Evolutionary conservation across 2,113 vertebrate species (phyloP), one percentile per base, ranked within the genome.

Genomic region (Gadus macrocephalus): DNA sequence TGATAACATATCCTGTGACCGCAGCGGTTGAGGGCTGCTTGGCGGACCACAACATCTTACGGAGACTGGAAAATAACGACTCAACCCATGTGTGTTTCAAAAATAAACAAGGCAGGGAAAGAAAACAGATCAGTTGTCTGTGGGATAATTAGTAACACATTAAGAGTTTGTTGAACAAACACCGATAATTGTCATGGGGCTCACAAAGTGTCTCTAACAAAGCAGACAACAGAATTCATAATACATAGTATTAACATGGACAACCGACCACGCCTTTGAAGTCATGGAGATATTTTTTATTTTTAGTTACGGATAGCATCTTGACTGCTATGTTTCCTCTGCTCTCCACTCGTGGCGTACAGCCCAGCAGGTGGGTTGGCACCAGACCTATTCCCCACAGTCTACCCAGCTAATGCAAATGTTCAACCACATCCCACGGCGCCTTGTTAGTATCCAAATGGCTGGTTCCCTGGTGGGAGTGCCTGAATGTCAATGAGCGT

Each of bases 51-150:
- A 64, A 31, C 61, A 65, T n/a, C 12, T 35, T 15, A 27, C 60
- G 20, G 16, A 70, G 20, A 66, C 25, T 1, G 12, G 62, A 60
- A 74, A 79, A 78, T 72, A 83, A 77, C 49, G 69, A 72, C 63
- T 38, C 42, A 56, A n/a, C 53, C 27, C 17, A 55, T 61, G 66
- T 8, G 66, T 49, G 11, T 49, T 49, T 11, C 42, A 8, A 49
- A 49, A 49, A 49, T 9, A 49, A 49, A 49, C 42, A 49, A 49
- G 1, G 42, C 42, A 17, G 20, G 20, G 62, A 12, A 79, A 67
- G 17, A 67, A 69, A 71, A 74, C 66, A 66, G 70, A 80, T 17
- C 55, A n/a, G 12, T 20, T 55, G 49, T 55, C 14, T 67, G 19
- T 67, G n/a, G 20, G 27, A 25, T 64, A 64, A 64, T 65, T 65